Conservation (phyloP, 2,888 invertebrate species). For the Spialia ferax region DNA sequence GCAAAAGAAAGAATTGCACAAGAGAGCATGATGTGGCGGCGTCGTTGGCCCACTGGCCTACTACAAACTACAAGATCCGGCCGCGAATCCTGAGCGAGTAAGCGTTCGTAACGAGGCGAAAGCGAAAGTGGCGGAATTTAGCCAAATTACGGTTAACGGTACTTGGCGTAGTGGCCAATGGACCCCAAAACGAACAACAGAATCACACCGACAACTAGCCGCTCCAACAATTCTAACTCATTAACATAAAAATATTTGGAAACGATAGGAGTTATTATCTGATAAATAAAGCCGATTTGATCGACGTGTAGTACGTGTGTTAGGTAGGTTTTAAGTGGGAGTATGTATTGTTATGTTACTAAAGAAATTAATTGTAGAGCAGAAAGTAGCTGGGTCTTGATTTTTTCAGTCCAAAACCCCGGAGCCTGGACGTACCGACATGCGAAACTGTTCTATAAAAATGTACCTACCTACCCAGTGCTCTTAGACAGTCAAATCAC, state of each 20-base stretch:
- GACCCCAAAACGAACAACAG: background rate
- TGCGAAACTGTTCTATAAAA: too few relatives aligned
- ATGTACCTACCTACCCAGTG: too few relatives aligned
- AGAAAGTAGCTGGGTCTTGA: too few relatives aligned
- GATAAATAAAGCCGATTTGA: too few relatives aligned
- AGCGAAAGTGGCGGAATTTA: slow-evolving; percentile 25
- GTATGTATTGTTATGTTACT: too few relatives aligned
- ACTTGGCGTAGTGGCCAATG: background rate
- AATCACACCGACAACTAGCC: background rate
- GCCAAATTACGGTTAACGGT: slow-evolving; percentile 18
- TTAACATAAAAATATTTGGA: background rate
- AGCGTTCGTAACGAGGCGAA: slow-evolving; percentile 8
- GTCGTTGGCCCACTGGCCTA: slow-evolving; percentile 16
- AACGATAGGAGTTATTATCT: too few relatives aligned
- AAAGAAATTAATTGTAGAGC: too few relatives aligned
- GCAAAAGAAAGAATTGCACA: slow-evolving; percentile 15
- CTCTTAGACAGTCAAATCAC: too few relatives aligned
- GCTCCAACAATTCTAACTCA: background rate
- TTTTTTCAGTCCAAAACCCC: too few relatives aligned
- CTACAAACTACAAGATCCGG: slow-evolving; percentile 16
- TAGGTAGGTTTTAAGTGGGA: too few relatives aligned
- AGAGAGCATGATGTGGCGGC: background rate
- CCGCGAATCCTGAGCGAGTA: slow-evolving; percentile 23
- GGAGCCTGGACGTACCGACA: too few relatives aligned
- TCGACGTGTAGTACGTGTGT: too few relatives aligned